Conservation (phyloP, 2,888 invertebrate genomes). For the Dicyrtomina minuta region DNA sequence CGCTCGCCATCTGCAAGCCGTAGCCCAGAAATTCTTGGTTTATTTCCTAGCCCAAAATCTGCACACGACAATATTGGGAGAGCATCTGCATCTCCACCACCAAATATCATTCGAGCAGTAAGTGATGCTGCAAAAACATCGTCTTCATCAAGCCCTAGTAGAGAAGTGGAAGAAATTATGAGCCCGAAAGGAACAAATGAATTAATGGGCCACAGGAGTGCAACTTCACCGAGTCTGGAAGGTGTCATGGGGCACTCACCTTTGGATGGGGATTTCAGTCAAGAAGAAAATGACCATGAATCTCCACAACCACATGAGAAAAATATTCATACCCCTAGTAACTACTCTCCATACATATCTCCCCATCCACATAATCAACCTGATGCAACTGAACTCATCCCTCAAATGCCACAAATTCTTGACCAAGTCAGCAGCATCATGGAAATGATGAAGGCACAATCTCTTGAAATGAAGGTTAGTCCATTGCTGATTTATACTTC, state of each 20-base stretch:
- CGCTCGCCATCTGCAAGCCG: constrained; percentile 20
- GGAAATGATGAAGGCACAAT: constrained; percentile 48
- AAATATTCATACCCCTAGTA: constrained; percentile 9
- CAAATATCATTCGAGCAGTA: constrained; percentile 3
- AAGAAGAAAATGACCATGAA: constrained; percentile 32
- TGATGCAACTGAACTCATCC: constrained; percentile 19
- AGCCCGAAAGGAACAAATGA: constrained; percentile 57
- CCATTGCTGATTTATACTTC: neutral
- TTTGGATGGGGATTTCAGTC: constrained; percentile 32
- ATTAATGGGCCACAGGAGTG: constrained; percentile 32
- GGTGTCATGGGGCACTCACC: constrained; percentile 22
- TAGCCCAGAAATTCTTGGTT: constrained; percentile 28
- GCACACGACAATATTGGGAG: constrained; percentile 21
- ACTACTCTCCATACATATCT: constrained; percentile 17
- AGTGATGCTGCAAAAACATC: constrained; percentile 33
- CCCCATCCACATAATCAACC: constrained; percentile 10
- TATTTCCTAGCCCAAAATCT: constrained; percentile 27
- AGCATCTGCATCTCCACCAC: constrained; percentile 1
- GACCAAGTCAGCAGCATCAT: constrained; percentile 50
- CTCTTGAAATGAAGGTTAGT: constrained; percentile 47
- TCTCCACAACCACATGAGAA: constrained; percentile 9
- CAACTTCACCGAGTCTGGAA: constrained; percentile 32
- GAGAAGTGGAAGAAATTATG: constrained; percentile 86
- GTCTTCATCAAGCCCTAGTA: constrained; percentile 68
- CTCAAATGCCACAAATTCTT: constrained; percentile 40